These are phyloP conservation scores for Micrastur ruficollis DNA, from an alignment of 2,797 vertebrate genomes.

Conservation along the genomic window DNA sequence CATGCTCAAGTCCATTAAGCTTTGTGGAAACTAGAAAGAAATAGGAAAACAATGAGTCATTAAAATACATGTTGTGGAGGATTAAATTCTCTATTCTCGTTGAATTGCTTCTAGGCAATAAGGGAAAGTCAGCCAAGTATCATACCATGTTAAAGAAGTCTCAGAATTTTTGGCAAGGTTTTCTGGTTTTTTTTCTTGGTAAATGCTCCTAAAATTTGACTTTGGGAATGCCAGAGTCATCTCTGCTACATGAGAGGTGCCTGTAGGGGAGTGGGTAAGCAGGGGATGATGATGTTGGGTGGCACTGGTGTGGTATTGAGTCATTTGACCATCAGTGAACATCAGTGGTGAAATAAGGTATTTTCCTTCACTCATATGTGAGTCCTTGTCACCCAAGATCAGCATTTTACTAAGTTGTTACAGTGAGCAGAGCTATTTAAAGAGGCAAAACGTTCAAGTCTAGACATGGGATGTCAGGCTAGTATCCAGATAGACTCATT, in stretches of 20 bases:
- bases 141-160: neutral
- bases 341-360: neutral
- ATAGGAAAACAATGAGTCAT: conserved; percentile 23
- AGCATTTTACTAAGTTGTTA: neutral
- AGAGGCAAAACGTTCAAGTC: neutral
- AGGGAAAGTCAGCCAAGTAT: neutral
- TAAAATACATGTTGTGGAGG: neutral
- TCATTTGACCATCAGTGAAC: neutral
- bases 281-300: neutral
- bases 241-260: neutral
- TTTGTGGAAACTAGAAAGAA: neutral
- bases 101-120: neutral
- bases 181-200: neutral
- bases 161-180: neutral
- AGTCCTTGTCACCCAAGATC: neutral
- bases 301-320: neutral
- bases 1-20: neutral
- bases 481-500: neutral
- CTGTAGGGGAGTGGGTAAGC: neutral
- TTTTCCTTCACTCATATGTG: neutral
- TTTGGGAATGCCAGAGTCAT: neutral
- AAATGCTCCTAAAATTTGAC: neutral
- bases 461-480: neutral
- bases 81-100: neutral
- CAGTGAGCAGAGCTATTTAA: neutral